A percentile compares a stretch with the other conserved stretches of the same genome.
Evolutionary conservation across 1,140 invertebrate genomes (phyloP).

Genomic region (Brachionus calyciflorus): DNA sequence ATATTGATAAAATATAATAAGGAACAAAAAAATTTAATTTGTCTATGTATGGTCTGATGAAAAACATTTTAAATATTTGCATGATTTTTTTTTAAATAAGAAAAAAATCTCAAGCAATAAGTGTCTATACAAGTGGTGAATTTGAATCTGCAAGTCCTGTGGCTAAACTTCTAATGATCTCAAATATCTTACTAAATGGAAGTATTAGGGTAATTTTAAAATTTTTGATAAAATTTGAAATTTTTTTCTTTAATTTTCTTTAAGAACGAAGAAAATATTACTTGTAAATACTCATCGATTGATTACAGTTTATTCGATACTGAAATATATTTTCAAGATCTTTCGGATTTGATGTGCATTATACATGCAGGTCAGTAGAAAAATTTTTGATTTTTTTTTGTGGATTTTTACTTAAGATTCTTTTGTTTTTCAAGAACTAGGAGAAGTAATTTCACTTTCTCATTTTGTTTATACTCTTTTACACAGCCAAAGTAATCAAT

Average conservation of each 20-base stretch:
- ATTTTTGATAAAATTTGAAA: not conserved
- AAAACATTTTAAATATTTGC: not conserved
- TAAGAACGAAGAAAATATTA: constrained; percentile 41
- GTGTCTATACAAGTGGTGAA: not conserved
- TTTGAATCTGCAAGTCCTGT: constrained; percentile 28
- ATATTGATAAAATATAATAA: too few relatives aligned
- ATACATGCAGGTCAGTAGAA: constrained; percentile 20
- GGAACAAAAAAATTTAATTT: too few relatives aligned
- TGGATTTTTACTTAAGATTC: not conserved
- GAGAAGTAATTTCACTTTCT: constrained; percentile 43
- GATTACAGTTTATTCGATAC: constrained; percentile 41
- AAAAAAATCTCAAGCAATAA: constrained; percentile 37
- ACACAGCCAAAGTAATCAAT: not conserved
- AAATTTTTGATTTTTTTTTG: not conserved
- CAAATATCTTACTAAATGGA: constrained; percentile 42
- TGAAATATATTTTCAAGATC: constrained; percentile 34
- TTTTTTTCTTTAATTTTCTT: not conserved
- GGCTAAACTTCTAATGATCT: not conserved
- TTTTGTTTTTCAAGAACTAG: constrained; percentile 2
- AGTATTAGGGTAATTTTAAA: constrained; percentile 3
- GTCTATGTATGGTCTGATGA: not conserved
- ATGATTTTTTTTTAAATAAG: not conserved
- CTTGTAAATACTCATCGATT: constrained; percentile 39
- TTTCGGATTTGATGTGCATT: constrained; percentile 27
- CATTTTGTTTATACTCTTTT: constrained; percentile 36